Base-by-base conservation (phyloP, 2,797 vertebrate species). In the Gymnothorax reevesii region DNA sequence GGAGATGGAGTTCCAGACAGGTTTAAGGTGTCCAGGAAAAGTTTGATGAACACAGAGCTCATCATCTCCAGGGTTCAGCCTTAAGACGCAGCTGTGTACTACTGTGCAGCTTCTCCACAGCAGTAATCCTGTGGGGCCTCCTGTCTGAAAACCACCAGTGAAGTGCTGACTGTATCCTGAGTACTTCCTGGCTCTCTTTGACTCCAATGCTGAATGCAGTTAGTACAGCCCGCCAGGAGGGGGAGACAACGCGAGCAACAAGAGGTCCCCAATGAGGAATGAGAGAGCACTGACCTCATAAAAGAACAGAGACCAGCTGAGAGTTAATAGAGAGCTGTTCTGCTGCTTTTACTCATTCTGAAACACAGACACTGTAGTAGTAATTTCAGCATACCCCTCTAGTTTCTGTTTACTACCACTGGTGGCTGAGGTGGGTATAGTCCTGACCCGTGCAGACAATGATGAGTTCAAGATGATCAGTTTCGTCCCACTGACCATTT, bases 101-200 rank as follows among this genome's bases (percentile, higher is more conserved):
- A 82, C 77, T 87, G 87, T 85, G 84, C 87, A 27, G 60, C 83
- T 87, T 79, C 57, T 62, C 71, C 83, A 87, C 86, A 87, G 73
- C 85, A 52, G 71, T 33, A 12, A 87, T 52, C 71, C 15, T 85
- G 71, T n/a, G 9, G 49, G 49, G 22, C 64, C 17, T 75, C 49
- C 52, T 84, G 59, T 85, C 59, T 55, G 25, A 85, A 87, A 87
- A 87, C 86, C 77, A 52, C 82, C 82, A 20, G 25, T 13, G 62
- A 73, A 60, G 57, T 33, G 83, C 62, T 22, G 62, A 66, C 20
- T 2, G 62, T 22, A 66, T 42, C n/a, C 62, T n/a, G 62, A 0
- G 13, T 62, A 62, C 57, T 59, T 59, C 13, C 13, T 59, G 4
- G 57, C 0, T 59, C 8, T 3, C 57, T 59, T 4, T 10, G 57